Conservation (phyloP, 2,113 vertebrate species). For the Taxidea taxus region DNA sequence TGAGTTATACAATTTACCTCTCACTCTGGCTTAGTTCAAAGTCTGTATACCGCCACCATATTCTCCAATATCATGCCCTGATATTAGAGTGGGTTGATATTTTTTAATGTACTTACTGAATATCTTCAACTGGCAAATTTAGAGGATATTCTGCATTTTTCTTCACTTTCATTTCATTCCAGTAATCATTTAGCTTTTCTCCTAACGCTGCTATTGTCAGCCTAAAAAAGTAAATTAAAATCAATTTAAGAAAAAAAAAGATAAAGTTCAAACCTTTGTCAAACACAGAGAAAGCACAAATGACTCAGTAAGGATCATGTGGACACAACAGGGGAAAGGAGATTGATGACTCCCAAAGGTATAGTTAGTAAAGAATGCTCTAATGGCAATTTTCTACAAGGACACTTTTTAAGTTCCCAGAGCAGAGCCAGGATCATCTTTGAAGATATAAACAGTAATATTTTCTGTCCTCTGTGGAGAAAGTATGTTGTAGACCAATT, state of each 20-base stretch:
- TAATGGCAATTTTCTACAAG: neutral
- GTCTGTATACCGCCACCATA: neutral
- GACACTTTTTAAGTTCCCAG: neutral
- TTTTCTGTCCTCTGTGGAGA: neutral
- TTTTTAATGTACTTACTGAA: conserved; percentile 84
- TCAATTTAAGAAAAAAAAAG: conserved; percentile 5
- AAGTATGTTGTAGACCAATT: neutral
- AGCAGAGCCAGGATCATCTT: neutral
- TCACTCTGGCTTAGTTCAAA: neutral
- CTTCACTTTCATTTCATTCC: conserved; percentile 90
- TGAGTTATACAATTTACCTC: neutral
- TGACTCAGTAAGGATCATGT: neutral
- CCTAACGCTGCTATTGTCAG: conserved; percentile 90
- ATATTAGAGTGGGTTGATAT: neutral
- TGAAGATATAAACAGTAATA: neutral
- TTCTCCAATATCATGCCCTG: neutral
- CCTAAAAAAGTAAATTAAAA: conserved; percentile 66
- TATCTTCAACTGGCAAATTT: conserved; percentile 88
- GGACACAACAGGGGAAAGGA: neutral
- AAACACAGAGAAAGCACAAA: neutral
- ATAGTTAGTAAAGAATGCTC: neutral
- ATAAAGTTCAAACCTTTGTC: neutral
- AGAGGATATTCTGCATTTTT: conserved; percentile 82
- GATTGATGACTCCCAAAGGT: neutral
- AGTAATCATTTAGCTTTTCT: conserved; percentile 94